Percentiles rank a stretch among this genome's conserved stretches.
Evolutionary conservation across 2,888 invertebrate species (phyloP).

Genomic region (Ypsolopha sequella): DNA sequence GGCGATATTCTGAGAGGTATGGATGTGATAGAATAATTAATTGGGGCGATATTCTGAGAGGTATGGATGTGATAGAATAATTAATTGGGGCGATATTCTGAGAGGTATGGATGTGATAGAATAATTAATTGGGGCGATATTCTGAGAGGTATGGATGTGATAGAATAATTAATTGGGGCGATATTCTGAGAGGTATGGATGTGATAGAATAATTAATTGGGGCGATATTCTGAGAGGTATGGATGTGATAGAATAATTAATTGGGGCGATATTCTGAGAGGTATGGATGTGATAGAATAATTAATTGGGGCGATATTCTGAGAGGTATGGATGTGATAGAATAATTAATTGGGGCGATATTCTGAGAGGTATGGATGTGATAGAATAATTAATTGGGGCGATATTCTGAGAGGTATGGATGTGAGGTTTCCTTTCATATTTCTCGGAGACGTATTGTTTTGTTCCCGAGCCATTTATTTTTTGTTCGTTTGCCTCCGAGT

Average conservation of each 20-base stretch:
- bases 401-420: constrained; percentile 22
- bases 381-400: constrained; percentile 39
- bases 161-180: constrained; percentile 46
- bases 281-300: constrained; percentile 50
- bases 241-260: constrained; percentile 54
- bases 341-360: constrained; percentile 46
- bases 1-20: too few relatives aligned
- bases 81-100: constrained; percentile 40
- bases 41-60: too few relatives aligned
- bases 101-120: constrained; percentile 44
- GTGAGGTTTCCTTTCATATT: constrained; percentile 40
- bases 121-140: constrained; percentile 46
- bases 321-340: constrained; percentile 44
- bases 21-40: constrained; percentile 54
- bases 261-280: too few relatives aligned
- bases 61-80: constrained; percentile 50
- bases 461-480: constrained; percentile 32
- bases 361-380: too few relatives aligned
- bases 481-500: constrained; percentile 32
- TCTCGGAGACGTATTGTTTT: constrained; percentile 36
- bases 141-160: too few relatives aligned
- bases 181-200: too few relatives aligned
- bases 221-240: too few relatives aligned
- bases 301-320: constrained; percentile 40
- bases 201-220: constrained; percentile 51